These are phyloP conservation scores for Physeter macrocephalus DNA, from an alignment of 2,113 vertebrate genomes.

Conservation along the genomic window DNA sequence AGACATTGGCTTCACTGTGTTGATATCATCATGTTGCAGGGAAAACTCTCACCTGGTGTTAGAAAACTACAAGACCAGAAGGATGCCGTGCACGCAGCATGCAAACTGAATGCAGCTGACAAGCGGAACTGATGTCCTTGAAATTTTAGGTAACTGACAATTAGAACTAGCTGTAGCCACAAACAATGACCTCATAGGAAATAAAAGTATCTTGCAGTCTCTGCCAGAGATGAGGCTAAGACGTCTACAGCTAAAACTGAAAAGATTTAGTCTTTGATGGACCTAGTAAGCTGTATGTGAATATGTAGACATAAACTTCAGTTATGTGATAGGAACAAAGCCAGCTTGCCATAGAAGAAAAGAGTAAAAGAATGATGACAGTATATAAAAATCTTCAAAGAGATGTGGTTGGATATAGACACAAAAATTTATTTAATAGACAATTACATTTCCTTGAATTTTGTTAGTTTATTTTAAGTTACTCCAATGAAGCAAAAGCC, in stretches of 20 bases:
- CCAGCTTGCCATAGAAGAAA: neutral
- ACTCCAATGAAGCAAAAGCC: neutral
- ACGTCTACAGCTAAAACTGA: neutral
- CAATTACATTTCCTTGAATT: neutral
- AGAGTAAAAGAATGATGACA: neutral
- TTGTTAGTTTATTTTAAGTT: neutral
- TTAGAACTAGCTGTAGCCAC: neutral
- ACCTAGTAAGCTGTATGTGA: neutral
- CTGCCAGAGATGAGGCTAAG: neutral
- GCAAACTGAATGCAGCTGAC: neutral
- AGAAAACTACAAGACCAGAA: neutral
- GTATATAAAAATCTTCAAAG: neutral
- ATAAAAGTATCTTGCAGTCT: neutral
- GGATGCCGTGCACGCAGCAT: accelerated
- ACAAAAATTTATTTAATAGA: neutral
- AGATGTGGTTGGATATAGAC: neutral
- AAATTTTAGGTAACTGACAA: neutral
- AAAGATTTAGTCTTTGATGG: neutral
- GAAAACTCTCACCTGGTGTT: accelerated
- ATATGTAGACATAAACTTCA: neutral
- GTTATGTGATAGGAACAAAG: neutral
- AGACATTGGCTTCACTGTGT: neutral
- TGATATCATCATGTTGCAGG: neutral
- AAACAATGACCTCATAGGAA: neutral
- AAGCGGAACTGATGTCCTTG: neutral